Percentiles rank a stretch among this genome's conserved stretches.
Evolutionary conservation across 2,113 vertebrate genomes (phyloP).

Genomic region (Capricornis sumatraensis): DNA sequence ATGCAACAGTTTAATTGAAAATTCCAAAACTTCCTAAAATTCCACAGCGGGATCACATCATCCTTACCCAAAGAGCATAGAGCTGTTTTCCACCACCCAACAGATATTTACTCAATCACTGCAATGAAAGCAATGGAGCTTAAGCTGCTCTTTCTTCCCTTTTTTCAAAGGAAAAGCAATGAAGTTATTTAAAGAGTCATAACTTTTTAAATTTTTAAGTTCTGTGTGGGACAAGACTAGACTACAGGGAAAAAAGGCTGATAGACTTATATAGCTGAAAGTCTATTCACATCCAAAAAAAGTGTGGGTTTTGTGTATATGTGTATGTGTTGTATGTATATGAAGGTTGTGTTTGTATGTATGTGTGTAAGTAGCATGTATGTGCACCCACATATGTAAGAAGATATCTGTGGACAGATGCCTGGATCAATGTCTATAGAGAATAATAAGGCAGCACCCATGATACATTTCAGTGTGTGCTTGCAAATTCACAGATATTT

Average conservation of each 20-base stretch:
- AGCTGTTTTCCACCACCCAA: background rate
- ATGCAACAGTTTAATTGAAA: conserved; percentile 35
- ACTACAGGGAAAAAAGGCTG: background rate
- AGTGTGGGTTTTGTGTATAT: background rate
- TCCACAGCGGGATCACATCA: background rate
- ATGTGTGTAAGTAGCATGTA: background rate
- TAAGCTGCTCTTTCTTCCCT: background rate
- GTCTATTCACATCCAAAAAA: background rate
- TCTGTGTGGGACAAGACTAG: background rate
- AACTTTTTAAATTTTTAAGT: background rate
- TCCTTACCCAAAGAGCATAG: background rate
- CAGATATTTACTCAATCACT: background rate
- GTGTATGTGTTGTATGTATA: background rate
- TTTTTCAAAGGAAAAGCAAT: background rate
- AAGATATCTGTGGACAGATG: background rate
- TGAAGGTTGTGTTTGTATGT: background rate
- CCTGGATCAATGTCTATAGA: background rate
- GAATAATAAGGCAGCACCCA: background rate
- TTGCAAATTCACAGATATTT: background rate
- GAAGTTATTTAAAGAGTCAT: background rate
- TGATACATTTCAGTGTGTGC: background rate
- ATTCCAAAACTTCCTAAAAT: background rate
- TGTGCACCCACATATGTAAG: background rate
- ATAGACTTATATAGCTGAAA: background rate
- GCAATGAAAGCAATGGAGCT: background rate